Evolutionary conservation across 2,888 invertebrate genomes (phyloP).

Genomic region (Leptinotarsa juncta): DNA sequence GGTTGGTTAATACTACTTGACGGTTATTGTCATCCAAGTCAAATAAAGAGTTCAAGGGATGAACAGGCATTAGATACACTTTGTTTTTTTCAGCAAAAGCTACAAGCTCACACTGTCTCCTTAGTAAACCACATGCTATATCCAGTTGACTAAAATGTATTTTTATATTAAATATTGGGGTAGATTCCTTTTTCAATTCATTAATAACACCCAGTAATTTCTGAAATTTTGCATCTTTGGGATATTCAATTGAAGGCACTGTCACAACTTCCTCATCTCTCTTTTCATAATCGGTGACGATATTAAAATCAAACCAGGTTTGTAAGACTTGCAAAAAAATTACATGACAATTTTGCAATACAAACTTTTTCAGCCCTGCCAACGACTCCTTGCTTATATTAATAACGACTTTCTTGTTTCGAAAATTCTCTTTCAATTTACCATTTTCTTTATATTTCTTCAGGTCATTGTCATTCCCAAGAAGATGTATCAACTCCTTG

Average conservation of each 20-base stretch:
- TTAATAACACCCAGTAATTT: conserved; percentile 54
- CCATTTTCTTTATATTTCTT: conserved; percentile 72
- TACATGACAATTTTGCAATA: conserved; percentile 59
- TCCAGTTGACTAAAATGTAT: conserved; percentile 57
- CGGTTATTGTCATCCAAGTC: conserved; percentile 44
- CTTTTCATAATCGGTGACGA: conserved; percentile 27
- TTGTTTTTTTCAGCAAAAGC: conserved; percentile 59
- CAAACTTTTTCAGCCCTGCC: conserved; percentile 57
- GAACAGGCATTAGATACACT: conserved; percentile 56
- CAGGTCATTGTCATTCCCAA: conserved; percentile 73
- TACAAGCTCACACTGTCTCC: conserved; percentile 55
- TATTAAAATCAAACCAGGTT: conserved; percentile 63
- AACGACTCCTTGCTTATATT: conserved; percentile 73
- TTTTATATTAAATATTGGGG: conserved; percentile 54
- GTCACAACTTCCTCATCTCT: conserved; percentile 32
- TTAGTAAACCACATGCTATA: conserved; percentile 59
- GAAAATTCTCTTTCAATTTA: conserved; percentile 74
- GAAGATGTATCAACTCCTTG: conserved; percentile 65
- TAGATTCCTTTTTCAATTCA: conserved; percentile 53
- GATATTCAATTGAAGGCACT: conserved; percentile 31
- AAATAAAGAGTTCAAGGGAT: conserved; percentile 49
- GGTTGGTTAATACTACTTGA: conserved; percentile 56
- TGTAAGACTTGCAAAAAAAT: conserved; percentile 62
- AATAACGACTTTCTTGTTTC: conserved; percentile 79
- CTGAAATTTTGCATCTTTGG: conserved; percentile 46